Base-by-base conservation (phyloP, 2,113 vertebrate genomes). In the Festucalex cinctus region DNA sequence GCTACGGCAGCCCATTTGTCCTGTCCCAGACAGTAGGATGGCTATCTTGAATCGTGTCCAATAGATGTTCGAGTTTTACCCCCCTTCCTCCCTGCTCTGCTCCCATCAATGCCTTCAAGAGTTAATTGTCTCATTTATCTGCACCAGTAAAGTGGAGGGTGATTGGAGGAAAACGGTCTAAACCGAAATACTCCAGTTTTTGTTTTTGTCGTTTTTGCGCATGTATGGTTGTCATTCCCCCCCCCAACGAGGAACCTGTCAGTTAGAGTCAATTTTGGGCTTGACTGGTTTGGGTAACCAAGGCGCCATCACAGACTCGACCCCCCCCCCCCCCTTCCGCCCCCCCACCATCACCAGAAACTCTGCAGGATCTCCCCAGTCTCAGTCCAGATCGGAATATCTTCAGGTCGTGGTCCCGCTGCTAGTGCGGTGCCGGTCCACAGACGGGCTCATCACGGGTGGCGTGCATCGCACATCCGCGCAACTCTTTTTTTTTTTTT, bases 11-110 rank as follows among this genome's bases (percentile, higher is more conserved):
- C 10, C 54, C 65, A 63, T 63, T 71, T 54, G 80, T 77, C 70
- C 87, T 74, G 82, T 82, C 79, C 82, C 77, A 77, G 74, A 81
- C 76, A 75, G 81, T n/a, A 9, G 84, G 78, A 86, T 81, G 84
- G 82, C 80, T 78, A 70, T 77, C 75, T 78, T 83, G 75, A 63
- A 83, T 80, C 72, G 64, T 5, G 71, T 75, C 82, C 80, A 83
- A 80, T 75, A 78, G 75, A 73, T 71, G 64, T 67, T 77, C 69
- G 57, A 67, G 58, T 66, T 16, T 35, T 39, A 26, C 32, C 37
- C 49, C 51, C 49, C 46, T 17, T 53, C 28, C 48, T 46, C 36
- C 62, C 64, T 49, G n/a, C 32, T n/a, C 74, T 80, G 77, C 76
- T 74, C 70, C 75, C 66, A 76, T 54, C 66, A 67, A 58, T 49